A percentile compares a stretch with the other conserved stretches of the same genome.
phyloP scores from a whole-genome alignment of 2,113 vertebrate genomes.

The Passer montanus region DNA sequence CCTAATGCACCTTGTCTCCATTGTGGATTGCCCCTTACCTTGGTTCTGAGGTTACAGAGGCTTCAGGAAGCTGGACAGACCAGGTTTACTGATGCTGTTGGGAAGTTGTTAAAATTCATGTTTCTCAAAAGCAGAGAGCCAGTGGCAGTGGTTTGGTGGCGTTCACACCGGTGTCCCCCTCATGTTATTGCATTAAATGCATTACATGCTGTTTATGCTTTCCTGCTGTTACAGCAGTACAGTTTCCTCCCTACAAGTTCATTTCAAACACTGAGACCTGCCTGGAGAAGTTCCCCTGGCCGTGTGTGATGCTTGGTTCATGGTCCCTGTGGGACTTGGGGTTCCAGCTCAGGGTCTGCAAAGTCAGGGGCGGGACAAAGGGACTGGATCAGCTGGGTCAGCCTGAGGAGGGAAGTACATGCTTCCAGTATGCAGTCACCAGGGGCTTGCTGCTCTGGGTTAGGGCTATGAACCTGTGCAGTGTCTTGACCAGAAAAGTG shows the following conservation, averaged over 20 bases:
- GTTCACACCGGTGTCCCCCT: neutral
- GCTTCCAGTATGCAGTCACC: neutral
- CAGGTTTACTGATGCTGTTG: neutral
- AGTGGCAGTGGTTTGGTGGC: neutral
- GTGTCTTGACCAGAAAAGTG: neutral
- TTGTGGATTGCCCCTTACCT: neutral
- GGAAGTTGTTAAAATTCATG: neutral
- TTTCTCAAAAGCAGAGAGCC: neutral
- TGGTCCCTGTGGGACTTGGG: rapidly evolving
- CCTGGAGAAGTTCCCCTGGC: neutral
- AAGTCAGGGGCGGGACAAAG: neutral
- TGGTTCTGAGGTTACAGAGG: neutral
- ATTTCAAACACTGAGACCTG: neutral
- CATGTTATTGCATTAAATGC: neutral
- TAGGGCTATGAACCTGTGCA: neutral
- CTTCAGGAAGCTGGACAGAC: neutral
- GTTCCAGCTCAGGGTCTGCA: neutral
- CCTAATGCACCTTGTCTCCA: neutral
- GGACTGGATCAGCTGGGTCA: neutral
- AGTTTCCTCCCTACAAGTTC: neutral
- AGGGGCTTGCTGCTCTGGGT: neutral
- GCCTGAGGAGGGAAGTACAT: neutral
- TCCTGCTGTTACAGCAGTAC: neutral
- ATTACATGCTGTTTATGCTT: neutral
- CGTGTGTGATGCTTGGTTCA: rapidly evolving